Base-by-base conservation (phyloP, 2,888 invertebrate species). In the Macroteleia sp. region DNA sequence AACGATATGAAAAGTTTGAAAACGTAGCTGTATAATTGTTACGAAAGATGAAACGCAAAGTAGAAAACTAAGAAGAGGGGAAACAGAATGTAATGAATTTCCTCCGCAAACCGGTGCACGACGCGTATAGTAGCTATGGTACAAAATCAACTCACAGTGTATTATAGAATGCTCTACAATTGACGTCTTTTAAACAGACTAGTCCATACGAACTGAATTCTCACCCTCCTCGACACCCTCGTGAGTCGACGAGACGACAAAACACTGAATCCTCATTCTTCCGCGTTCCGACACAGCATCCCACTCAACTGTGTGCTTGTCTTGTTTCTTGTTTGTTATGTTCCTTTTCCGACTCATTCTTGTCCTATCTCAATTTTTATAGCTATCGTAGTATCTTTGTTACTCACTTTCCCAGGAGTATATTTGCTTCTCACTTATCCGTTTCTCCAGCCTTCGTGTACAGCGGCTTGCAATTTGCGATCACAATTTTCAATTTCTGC, bases 401-500 rank as follows among this genome's bases (percentile, higher is more conserved):
- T 67, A 57, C 59, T 44, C 62, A 20, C 64, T n/a, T n/a, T n/a
- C n/a, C n/a, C n/a, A n/a, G n/a, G n/a, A n/a, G n/a, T n/a, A 44
- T 50, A 34, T 34, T 14, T 9, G 17, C 41, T 41, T 57, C 71
- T 79, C 46, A 32, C 74, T 73, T 54, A 39, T 32, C 41, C 70
- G 30, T 41, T 41, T 52, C 54, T 36, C 73, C 71, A 41, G 86
- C 82, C 82, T 85, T 84, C 82, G 86, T 83, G 86, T 88, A 89
- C 90, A 90, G 90, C 90, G 90, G 90, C 91, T 89, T 87, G 90
- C 90, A 90, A 90, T 90, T 90, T 89, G 90, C 89, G 90, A 91
- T 91, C 90, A 88, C 91, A 90, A 91, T 91, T 91, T 91, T 91
- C 91, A 91, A 91, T 91, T 91, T 90, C 89, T 87, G 88, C 88